Percentiles rank a stretch among this genome's conserved stretches.
These are phyloP conservation scores for Margarornis squamiger DNA, from an alignment of 2,797 vertebrate genomes.

Conservation along the genomic window DNA sequence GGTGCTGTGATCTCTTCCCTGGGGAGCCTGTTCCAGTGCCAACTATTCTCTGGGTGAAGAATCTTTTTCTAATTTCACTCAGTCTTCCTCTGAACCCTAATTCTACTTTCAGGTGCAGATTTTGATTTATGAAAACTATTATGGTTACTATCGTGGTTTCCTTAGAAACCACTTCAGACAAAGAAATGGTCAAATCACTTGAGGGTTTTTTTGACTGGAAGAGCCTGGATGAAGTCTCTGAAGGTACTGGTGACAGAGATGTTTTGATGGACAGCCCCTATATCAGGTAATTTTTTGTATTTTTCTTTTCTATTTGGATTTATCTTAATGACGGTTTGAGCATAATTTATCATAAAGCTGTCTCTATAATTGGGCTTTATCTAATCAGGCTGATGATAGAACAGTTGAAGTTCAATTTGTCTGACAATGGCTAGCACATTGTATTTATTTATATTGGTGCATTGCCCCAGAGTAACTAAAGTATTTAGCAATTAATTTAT, in stretches of 20 bases:
- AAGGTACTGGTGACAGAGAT: not conserved
- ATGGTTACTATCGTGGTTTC: not conserved
- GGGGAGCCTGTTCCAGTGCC: not conserved
- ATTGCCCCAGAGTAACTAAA: not conserved
- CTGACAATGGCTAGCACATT: not conserved
- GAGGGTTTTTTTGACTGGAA: not conserved
- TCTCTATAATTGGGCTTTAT: not conserved
- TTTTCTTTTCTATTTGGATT: not conserved
- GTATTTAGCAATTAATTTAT: not conserved
- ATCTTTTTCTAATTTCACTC: not conserved
- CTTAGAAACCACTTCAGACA: conserved; percentile 8
- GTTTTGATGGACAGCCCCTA: not conserved
- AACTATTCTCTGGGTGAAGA: not conserved
- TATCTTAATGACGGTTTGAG: not conserved
- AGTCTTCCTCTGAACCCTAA: not conserved
- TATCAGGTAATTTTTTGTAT: not conserved
- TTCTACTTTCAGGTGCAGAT: not conserved
- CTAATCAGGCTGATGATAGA: not conserved
- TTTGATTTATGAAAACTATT: not conserved
- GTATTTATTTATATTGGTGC: not conserved
- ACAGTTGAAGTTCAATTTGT: not conserved
- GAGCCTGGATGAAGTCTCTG: not conserved
- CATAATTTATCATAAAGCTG: not conserved
- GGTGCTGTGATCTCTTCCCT: not conserved
- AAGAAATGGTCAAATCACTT: not conserved